phyloP scores from a whole-genome alignment of 2,888 invertebrate species.

The Diloba caeruleocephala region DNA sequence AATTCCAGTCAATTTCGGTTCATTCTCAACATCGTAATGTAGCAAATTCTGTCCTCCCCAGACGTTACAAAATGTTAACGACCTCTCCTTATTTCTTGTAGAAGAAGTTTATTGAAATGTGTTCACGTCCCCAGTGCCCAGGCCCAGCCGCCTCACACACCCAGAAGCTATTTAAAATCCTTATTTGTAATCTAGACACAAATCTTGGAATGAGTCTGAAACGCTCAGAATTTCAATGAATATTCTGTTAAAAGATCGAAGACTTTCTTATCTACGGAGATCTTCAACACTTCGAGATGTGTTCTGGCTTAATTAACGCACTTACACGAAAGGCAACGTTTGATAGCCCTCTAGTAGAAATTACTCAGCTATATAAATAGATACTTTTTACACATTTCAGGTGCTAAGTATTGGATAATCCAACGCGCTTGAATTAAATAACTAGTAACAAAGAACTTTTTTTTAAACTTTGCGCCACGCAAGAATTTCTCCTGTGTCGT shows the following conservation, averaged over 20 bases:
- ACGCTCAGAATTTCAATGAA: not conserved
- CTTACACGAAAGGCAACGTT: not conserved
- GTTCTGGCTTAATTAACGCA: not conserved
- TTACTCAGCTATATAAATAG: not conserved
- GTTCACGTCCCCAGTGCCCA: not conserved
- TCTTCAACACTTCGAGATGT: not conserved
- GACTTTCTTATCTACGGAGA: not conserved
- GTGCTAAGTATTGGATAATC: too few species aligned
- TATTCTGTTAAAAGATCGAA: not conserved
- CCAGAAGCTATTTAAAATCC: constrained; percentile 20
- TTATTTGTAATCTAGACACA: constrained; percentile 22
- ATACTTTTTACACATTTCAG: too few species aligned
- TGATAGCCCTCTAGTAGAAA: not conserved
- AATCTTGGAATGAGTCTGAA: constrained; percentile 10
- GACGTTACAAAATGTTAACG: not conserved
- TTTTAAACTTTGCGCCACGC: too few species aligned
- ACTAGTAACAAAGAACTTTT: too few species aligned
- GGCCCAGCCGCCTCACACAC: not conserved
- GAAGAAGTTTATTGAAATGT: constrained; percentile 12
- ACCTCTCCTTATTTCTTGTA: not conserved
- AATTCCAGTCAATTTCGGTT: too few species aligned
- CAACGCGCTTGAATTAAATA: too few species aligned
- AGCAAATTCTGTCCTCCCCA: not conserved
- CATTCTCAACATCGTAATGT: not conserved
- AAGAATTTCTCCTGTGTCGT: too few species aligned